These are phyloP conservation scores for Oxygymnocypris stewartii DNA, from an alignment of 2,113 vertebrate genomes.

Conservation along the genomic window DNA sequence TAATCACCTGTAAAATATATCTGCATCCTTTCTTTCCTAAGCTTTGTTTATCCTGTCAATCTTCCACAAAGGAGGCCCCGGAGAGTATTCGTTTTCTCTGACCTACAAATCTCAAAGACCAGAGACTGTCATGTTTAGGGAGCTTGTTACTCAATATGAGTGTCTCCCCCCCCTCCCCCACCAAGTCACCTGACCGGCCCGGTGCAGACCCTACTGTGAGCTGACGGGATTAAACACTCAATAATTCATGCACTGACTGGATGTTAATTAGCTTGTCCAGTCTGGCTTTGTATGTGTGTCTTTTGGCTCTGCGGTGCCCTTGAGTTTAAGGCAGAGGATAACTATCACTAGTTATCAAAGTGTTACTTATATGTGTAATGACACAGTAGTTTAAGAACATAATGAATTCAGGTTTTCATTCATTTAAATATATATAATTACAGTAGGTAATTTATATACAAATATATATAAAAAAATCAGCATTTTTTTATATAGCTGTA, in stretches of 20 bases:
- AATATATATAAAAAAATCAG: too few relatives aligned
- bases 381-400: background rate
- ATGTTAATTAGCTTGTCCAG: conserved; percentile 54
- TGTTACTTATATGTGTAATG: background rate
- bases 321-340: conserved; percentile 10
- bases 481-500: too few relatives aligned
- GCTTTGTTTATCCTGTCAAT: conserved; percentile 48
- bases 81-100: conserved; percentile 53
- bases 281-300: conserved; percentile 44
- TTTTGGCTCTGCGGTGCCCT: conserved; percentile 15
- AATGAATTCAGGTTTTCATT: background rate
- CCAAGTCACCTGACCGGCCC: conserved; percentile 47
- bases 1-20: conserved; percentile 58
- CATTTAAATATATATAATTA: too few relatives aligned
- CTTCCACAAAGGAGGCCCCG: conserved; percentile 26
- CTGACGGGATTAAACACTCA: conserved; percentile 56
- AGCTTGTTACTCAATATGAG: conserved; percentile 46
- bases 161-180: background rate
- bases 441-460: too few relatives aligned
- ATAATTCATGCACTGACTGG: conserved; percentile 57
- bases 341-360: conserved; percentile 15
- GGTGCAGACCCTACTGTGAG: conserved; percentile 41
- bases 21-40: conserved; percentile 39
- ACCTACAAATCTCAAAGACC: conserved; percentile 36
- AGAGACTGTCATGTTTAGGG: conserved; percentile 30